A percentile compares a stretch with the other conserved stretches of the same genome.
Evolutionary conservation across 2,113 vertebrate species (phyloP).

Genomic region (Psephotus haematonotus): DNA sequence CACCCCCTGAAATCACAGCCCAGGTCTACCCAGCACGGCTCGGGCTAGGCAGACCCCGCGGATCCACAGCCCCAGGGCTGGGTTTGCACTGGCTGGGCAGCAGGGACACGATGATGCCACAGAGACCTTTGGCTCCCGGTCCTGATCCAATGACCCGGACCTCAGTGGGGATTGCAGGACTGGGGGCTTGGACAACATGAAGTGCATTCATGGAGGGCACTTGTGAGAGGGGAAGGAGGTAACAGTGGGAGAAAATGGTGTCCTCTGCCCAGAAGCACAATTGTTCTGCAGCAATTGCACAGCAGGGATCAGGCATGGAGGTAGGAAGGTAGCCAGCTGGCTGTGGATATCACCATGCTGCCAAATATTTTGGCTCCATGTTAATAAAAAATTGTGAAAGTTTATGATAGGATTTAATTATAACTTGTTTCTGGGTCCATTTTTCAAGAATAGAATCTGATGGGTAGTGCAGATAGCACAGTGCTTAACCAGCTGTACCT

Average conservation of each 20-base stretch:
- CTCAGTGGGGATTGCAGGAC: neutral
- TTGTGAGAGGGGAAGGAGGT: neutral
- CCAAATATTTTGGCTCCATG: neutral
- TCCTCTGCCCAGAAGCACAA: neutral
- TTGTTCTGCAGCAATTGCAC: neutral
- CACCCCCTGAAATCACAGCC: neutral
- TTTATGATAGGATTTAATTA: neutral
- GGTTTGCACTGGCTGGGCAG: neutral
- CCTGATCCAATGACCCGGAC: accelerated
- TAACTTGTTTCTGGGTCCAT: neutral
- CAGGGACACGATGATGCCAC: neutral
- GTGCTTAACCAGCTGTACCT: neutral
- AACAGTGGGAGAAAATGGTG: neutral
- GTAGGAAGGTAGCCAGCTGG: neutral
- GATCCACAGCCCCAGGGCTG: neutral
- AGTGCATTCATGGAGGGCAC: neutral
- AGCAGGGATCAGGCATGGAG: neutral
- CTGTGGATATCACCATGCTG: neutral
- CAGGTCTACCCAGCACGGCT: neutral
- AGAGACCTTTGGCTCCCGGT: accelerated
- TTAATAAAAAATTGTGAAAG: neutral
- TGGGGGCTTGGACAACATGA: neutral
- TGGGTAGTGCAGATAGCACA: neutral
- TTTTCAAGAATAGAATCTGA: neutral
- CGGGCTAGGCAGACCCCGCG: neutral